Base-by-base conservation (phyloP, 2,888 invertebrate species). In the Uropetala carovei region DNA sequence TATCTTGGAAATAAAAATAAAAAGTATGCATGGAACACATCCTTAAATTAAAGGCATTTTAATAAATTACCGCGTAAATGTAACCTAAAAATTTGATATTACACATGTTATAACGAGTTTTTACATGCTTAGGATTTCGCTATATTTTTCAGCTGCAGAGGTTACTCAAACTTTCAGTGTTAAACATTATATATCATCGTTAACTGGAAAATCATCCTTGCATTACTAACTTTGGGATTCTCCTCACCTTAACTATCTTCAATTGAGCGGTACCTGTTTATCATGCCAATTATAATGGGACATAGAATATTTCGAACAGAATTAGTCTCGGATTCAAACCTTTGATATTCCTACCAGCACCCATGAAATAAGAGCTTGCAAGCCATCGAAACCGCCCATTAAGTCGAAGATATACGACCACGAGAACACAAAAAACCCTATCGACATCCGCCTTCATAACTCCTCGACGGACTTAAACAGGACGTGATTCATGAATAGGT, bases 401-500 rank as follows among this genome's bases (percentile, higher is more conserved):
- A 89, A 2, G n/a, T 18, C 89, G 64, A 89, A 89, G 68, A 89
- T 18, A 27, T 64, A 89, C 30, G 56, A 64, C 89, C 27, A 64
- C 10, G 43, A n/a, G 43, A 43, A 89, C 89, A 64, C 60, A 43
- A 68, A 68, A 43, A n/a, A 68, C 30, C 30, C 68, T 75, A 89
- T 89, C 64, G 43, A 27, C 43, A 64, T 43, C 64, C 56, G 60
- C 43, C 43, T 43, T 56, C 64, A 75, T 22, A 27, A 43, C 89
- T 43, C 64, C 18, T 10, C 8, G 30, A 13, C 10, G 22, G 30
- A 27, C 60, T 43, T 89, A n/a, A 68, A 89, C 64, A 64, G 57
- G 60, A 60, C 60, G 43, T 89, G 64, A 89, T 64, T 89, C 68
- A 68, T 68, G 43, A 68, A n/a, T 89, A 43, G 89, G 30, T 57